Base-by-base conservation (phyloP, 2,113 vertebrate species). In the Prunella himalayana region DNA sequence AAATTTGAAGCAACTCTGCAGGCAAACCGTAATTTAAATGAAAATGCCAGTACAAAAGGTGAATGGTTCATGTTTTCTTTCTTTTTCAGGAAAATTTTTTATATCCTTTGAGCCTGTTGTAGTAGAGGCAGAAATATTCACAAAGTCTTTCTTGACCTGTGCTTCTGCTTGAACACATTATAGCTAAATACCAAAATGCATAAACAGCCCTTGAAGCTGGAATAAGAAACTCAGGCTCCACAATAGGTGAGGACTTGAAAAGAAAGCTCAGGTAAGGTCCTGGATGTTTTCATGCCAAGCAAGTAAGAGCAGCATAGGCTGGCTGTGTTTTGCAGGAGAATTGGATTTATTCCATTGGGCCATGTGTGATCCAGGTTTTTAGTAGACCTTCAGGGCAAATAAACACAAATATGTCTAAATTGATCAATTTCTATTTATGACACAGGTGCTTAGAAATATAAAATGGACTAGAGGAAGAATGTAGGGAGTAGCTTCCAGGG, bases 11-110 rank as follows among this genome's bases (percentile, higher is more conserved):
- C 20, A 87, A 35, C 20, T 93, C 59, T 83, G 64, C 63, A 92
- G 78, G 33, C 39, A 92, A 57, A 27, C 23, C 77, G 66, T 91
- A 87, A 95, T 87, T 91, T 70, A 82, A 79, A 89, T 2, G 11
- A 85, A 49, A 85, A 68, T 37, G 37, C 60, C 56, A 66, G 69
- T 51, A 76, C 78, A 79, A 84, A 94, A 90, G 92, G 71, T 92
- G 91, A 92, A 80, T 56, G 35, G 75, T 92, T 95, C 81, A 56
- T 82, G 50, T 89, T 87, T 94, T 84, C 56, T 75, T 35, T 78
- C 69, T 66, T 95, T 73, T 57, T 63, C n/a, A 68, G 49, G 28
- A 79, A 66, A 35, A 7, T 21, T 12, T 25, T 70, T 79, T 66
- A 25, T 39, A 66, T 92, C n/a, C 27, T 91, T 89, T 78, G 37